These are phyloP conservation scores for Allacma fusca DNA, from an alignment of 2,888 invertebrate species.

Conservation along the genomic window DNA sequence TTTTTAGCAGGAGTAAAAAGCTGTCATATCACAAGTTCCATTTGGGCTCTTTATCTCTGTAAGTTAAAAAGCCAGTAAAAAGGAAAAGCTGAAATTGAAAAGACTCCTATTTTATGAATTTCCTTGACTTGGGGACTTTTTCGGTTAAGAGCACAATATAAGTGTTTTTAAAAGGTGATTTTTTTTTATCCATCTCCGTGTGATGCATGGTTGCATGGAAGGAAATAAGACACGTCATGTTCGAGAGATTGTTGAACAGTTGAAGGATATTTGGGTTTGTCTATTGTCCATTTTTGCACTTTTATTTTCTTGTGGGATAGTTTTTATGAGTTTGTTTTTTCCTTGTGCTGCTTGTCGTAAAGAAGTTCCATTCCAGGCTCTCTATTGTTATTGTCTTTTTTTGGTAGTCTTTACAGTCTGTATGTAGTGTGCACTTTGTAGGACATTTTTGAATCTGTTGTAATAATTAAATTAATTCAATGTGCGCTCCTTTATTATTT, in stretches of 20 bases:
- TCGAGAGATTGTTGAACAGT: conserved; percentile 16
- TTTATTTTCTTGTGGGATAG: conserved; percentile 22
- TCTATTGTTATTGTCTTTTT: conserved; percentile 11
- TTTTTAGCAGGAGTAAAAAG: not conserved
- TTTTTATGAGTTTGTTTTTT: not conserved
- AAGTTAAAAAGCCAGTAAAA: too few species aligned
- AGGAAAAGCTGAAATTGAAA: not conserved
- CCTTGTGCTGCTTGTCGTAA: not conserved
- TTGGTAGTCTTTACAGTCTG: not conserved
- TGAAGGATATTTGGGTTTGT: conserved; percentile 27
- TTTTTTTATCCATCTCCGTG: not conserved
- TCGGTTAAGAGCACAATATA: not conserved
- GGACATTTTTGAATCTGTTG: not conserved
- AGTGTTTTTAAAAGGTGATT: not conserved
- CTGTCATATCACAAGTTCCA: not conserved
- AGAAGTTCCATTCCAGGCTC: conserved; percentile 1
- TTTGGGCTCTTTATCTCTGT: not conserved
- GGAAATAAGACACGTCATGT: conserved; percentile 4
- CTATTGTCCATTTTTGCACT: conserved; percentile 23
- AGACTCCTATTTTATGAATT: conserved; percentile 2
- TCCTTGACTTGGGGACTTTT: not conserved
- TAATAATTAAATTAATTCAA: conserved; percentile 2
- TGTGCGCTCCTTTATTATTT: not conserved
- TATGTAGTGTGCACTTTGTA: not conserved
- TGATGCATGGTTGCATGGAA: not conserved